Base-by-base conservation (phyloP, 2,797 vertebrate genomes). In the Sebastes taczanowskii region DNA sequence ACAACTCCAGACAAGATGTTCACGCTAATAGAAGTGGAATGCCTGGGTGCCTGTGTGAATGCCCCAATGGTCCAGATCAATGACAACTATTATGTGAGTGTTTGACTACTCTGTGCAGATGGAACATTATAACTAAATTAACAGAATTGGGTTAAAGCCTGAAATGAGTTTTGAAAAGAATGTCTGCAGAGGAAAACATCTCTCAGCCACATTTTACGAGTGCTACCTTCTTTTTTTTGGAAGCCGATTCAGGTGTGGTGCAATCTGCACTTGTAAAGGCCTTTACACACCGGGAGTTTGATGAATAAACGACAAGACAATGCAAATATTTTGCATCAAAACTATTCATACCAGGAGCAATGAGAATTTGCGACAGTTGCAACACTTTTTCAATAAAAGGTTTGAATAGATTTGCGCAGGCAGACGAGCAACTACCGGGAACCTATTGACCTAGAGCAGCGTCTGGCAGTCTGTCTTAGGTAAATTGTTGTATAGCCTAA, bases 61-160 rank as follows among this genome's bases (percentile, higher is more conserved):
- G 99, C 99, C 59, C 98, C 99, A 0, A 99, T 99, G 98, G 97
- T 99, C 87, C 99, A 99, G 95, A 99, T 99, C 95, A 99, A 99
- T 82, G 98, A 99, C 95, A 96, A 98, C 93, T 99, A 99, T 89
- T 99, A 99, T 58, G 99, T 99, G 94, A 99, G 98, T 98, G 68
- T 49, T 59, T 8, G 13, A 80, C 63, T 32, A 29, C 16, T 58
- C 70, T n/a, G 38, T 68, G 55, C 71, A 79, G 55, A 75, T 61
- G 13, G 32, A 71, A 74, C 11, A 18, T 59, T 32, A 32, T 69
- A 82, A 86, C 64, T 32, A 38, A 62, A 80, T 91, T 71, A 81
- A 59, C 63, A 30, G 79, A 88, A 90, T 85, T 67, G 85, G 69
- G 65, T 88, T 87, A 79, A 86, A 78, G 32, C 23, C 25, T 25